Evolutionary conservation across 1,140 invertebrate species (phyloP), one percentile per base, ranked within the genome.

Genomic region (Drosophila ambigua): DNA sequence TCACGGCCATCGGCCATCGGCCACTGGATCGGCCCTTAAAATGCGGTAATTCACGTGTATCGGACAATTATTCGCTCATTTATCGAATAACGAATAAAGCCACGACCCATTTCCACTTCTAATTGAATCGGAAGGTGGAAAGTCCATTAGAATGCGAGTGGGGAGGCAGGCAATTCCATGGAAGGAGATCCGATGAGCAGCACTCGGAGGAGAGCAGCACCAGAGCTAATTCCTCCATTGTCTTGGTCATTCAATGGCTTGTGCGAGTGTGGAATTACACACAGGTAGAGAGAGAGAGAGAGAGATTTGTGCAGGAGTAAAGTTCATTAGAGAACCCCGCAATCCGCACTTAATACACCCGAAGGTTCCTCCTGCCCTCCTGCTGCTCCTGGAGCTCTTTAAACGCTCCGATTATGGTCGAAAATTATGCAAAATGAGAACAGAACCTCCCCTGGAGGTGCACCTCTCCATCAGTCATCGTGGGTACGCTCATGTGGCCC

Each of bases 51-150:
- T 77, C 62, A 55, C 57, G 58, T 77, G 54, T 52, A 54, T 60
- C 48, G 61, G 46, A 61, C 63, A 79, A 79, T 79, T 85, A 85
- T 65, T 77, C 64, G 59, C 54, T 68, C 50, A 67, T 66, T 78
- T 45, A 52, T 59, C 76, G 46, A 71, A 44, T 63, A 59, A 46
- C 31, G 31, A 31, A 31, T 31, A 31, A 76, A 54, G 53, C 64
- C 2, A 41, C 54, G 44, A 87, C 82, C 82, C 74, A 65, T 60
- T 60, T 85, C 23, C 82, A 75, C 85, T 54, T 74, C 50, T 31
- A 79, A 77, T 67, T 75, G 49, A 78, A 80, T 54, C 45, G 58
- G 43, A 78, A 65, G 49, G 26, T 26, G 13, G 58, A 50, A 35
- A 4, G 11, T 13, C 35, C 4, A 39, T 39, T 39, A 39, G 35